Evolutionary conservation across 2,113 vertebrate genomes (phyloP).

Genomic region (Gambusia affinis): DNA sequence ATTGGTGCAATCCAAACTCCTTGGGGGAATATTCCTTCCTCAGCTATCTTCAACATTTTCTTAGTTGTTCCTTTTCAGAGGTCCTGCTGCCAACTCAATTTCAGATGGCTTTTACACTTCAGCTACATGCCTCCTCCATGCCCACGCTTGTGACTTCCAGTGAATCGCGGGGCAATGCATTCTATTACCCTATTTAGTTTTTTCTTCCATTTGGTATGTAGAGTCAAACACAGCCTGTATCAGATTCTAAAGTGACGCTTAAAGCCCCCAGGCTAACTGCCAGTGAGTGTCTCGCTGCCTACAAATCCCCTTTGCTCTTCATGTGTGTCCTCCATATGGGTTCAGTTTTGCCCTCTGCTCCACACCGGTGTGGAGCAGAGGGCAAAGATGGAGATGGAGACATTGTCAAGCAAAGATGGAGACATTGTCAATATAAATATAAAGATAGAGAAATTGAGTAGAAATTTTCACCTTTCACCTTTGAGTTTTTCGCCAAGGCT

Average conservation of each 20-base stretch:
- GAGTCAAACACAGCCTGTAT: slow-evolving; percentile 42
- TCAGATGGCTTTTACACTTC: slow-evolving; percentile 41
- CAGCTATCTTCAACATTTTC: slow-evolving; percentile 30
- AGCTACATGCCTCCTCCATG: slow-evolving; percentile 28
- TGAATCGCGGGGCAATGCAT: slow-evolving; percentile 38
- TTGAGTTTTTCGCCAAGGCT: slow-evolving; percentile 17
- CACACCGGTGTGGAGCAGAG: slow-evolving; percentile 7
- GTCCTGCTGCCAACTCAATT: slow-evolving; percentile 47
- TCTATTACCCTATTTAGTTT: slow-evolving; percentile 41
- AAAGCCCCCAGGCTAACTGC: slow-evolving; percentile 17
- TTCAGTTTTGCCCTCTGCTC: slow-evolving; percentile 55
- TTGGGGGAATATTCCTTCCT: slow-evolving; percentile 28
- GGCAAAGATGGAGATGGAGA: slow-evolving; percentile 60
- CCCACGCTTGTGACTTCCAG: slow-evolving; percentile 22
- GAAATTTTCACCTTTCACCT: not conserved
- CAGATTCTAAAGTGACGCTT: slow-evolving; percentile 29
- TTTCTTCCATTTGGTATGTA: slow-evolving; percentile 38
- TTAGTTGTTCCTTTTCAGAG: slow-evolving; percentile 34
- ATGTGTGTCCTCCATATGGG: slow-evolving; percentile 63
- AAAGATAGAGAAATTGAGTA: slow-evolving; percentile 27
- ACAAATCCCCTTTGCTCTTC: slow-evolving; percentile 54
- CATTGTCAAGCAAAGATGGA: slow-evolving; percentile 56
- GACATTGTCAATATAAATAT: slow-evolving; percentile 60
- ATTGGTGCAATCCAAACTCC: slow-evolving; percentile 41
- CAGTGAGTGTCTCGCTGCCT: slow-evolving; percentile 49